Evolutionary conservation across 2,797 vertebrate genomes (phyloP).

Genomic region (Argentina silus): DNA sequence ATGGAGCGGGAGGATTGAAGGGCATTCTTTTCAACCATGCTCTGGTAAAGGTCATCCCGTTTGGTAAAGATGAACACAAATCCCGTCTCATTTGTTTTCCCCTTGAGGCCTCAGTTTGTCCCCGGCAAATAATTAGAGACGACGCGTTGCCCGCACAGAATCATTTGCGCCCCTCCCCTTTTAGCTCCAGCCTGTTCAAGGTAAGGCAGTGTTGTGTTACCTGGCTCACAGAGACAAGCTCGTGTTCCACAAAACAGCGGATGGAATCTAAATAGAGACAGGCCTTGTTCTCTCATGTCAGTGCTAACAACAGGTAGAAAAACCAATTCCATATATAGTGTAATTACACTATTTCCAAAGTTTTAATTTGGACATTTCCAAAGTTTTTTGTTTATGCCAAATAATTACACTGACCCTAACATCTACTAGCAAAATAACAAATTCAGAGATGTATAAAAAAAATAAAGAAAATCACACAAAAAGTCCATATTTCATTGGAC

Average conservation of each 20-base stretch:
- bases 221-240: conserved; percentile 40
- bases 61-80: conserved; percentile 41
- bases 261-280: conserved; percentile 32
- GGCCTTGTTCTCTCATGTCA: conserved; percentile 45
- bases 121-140: conserved; percentile 40
- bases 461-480: not conserved
- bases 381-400: no score
- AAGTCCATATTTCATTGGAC: not conserved
- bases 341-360: not conserved
- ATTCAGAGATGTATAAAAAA: no score
- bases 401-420: no score
- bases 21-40: conserved; percentile 19
- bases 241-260: conserved; percentile 58
- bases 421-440: no score
- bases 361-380: no score
- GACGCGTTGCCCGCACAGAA: not conserved
- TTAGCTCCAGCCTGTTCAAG: conserved; percentile 36
- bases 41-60: conserved; percentile 5
- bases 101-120: conserved; percentile 50
- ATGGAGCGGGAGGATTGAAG: conserved; percentile 10
- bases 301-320: conserved; percentile 34
- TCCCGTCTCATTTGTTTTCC: conserved; percentile 60
- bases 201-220: conserved; percentile 62
- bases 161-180: not conserved
- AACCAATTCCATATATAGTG: conserved; percentile 3